Conservation (phyloP, 1,140 invertebrate genomes). For the Ceratitis capitata region DNA sequence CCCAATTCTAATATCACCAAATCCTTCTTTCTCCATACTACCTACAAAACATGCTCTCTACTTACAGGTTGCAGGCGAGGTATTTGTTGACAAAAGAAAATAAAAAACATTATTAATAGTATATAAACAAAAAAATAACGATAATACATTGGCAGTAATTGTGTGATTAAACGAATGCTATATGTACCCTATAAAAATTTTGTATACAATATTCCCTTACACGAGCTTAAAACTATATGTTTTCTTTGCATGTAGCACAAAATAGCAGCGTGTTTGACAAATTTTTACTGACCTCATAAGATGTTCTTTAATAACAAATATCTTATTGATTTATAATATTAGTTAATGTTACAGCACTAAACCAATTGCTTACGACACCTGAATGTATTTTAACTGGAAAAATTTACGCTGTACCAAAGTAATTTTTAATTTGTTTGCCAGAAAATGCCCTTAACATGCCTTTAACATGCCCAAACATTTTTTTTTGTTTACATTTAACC, state of each 20-base stretch:
- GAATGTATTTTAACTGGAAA: background rate
- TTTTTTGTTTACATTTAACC: too few relatives aligned
- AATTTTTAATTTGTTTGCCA: background rate
- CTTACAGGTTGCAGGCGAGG: slow-evolving; percentile 31
- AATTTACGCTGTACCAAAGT: background rate
- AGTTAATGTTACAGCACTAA: slow-evolving; percentile 19
- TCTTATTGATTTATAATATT: background rate
- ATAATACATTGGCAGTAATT: background rate
- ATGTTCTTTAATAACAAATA: background rate
- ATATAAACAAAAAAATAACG: background rate
- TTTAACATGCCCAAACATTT: too few relatives aligned
- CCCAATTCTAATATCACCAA: background rate
- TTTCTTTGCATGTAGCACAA: slow-evolving; percentile 19
- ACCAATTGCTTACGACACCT: background rate
- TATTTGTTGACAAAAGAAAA: slow-evolving; percentile 4
- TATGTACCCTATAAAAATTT: background rate
- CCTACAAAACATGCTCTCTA: slow-evolving; percentile 22
- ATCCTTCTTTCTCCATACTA: background rate
- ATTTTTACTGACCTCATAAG: background rate
- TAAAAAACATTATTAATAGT: background rate
- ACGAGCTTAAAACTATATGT: background rate
- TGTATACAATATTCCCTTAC: background rate
- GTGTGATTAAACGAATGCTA: slow-evolving; percentile 3
- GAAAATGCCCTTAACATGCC: background rate
- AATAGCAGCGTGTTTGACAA: background rate